phyloP scores from a whole-genome alignment of 2,797 vertebrate species.

The Tiaroga cobitis region DNA sequence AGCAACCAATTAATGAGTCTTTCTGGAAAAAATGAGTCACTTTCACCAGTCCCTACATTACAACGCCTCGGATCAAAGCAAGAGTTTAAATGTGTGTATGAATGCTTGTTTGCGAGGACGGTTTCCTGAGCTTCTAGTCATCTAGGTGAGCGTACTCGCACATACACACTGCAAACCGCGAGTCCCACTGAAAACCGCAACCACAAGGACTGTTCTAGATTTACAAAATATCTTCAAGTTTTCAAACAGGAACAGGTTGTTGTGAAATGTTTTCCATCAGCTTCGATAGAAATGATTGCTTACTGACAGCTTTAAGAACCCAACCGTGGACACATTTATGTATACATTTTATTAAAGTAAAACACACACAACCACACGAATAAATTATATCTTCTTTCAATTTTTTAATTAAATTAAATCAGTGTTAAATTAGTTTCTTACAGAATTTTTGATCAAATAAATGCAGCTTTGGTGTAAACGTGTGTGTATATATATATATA shows the following conservation, averaged over 20 bases:
- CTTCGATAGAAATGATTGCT: neutral
- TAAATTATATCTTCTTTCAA: too few relatives aligned
- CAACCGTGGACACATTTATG: too few relatives aligned
- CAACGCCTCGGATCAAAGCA: conserved; percentile 64
- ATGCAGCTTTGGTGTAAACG: neutral
- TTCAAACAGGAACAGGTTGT: conserved; percentile 5
- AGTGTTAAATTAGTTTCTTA: neutral
- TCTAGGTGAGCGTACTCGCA: conserved; percentile 39
- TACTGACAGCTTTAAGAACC: neutral
- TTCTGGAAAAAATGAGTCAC: conserved; percentile 72
- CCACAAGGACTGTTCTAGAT: conserved; percentile 10
- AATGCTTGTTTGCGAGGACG: conserved; percentile 42
- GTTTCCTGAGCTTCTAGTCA: conserved; percentile 69
- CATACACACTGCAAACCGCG: neutral
- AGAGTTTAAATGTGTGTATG: neutral
- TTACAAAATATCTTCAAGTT: conserved; percentile 8
- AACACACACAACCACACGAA: too few relatives aligned
- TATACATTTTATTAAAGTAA: too few relatives aligned
- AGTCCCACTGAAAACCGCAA: neutral
- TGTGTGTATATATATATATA: too few relatives aligned
- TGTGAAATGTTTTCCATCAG: neutral
- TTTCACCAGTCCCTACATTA: conserved; percentile 62
- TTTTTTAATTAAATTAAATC: too few relatives aligned
- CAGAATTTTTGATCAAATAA: neutral
- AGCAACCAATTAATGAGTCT: conserved; percentile 77